phyloP scores from a whole-genome alignment of 2,888 invertebrate species.

The Ophioninae sp. region DNA sequence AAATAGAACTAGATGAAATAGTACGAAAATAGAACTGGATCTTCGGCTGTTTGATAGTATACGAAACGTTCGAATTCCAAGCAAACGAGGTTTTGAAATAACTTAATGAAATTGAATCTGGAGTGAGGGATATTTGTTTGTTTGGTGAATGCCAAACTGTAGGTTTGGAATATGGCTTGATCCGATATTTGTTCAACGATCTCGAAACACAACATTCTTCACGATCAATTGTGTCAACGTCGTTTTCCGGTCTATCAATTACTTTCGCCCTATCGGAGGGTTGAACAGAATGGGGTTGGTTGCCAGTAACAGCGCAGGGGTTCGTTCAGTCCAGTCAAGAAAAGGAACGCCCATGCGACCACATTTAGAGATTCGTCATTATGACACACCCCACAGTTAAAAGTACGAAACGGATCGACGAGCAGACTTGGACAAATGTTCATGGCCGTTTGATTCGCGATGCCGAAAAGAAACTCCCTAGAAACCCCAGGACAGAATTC shows the following conservation, averaged over 20 bases:
- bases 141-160: not conserved
- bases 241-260: slow-evolving; percentile 8
- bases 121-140: not conserved
- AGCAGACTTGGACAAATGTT: slow-evolving; percentile 15
- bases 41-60: not conserved
- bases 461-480: not conserved
- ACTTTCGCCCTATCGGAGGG: slow-evolving; percentile 28
- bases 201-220: slow-evolving; percentile 28
- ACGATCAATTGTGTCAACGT: slow-evolving; percentile 42
- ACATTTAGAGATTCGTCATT: slow-evolving; percentile 64
- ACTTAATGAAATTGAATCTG: not conserved
- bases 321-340: slow-evolving; percentile 15
- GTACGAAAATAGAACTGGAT: not conserved
- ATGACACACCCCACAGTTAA: slow-evolving; percentile 49
- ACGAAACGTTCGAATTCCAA: not conserved
- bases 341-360: slow-evolving; percentile 55
- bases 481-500: slow-evolving; percentile 14
- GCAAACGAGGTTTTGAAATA: not conserved
- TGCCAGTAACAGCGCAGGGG: slow-evolving; percentile 20
- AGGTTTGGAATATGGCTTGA: not conserved
- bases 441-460: slow-evolving; percentile 19
- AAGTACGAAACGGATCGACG: slow-evolving; percentile 16
- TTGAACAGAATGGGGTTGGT: slow-evolving; percentile 23
- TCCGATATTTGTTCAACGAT: slow-evolving; percentile 27
- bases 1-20: not conserved